These are phyloP conservation scores for Enchytraeus crypticus DNA, from an alignment of 2,888 invertebrate species.

Conservation along the genomic window DNA sequence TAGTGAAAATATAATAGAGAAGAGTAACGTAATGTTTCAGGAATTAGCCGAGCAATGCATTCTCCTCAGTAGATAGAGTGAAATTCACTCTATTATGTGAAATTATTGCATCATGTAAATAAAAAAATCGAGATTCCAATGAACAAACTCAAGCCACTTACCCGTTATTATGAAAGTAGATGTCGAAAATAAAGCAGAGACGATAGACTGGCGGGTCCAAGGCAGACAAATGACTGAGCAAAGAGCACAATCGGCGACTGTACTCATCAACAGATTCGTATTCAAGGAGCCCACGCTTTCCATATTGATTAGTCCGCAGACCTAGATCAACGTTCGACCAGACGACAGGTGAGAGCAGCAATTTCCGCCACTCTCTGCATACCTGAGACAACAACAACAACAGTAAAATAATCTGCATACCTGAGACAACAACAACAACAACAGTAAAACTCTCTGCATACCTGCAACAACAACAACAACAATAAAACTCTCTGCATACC, in stretches of 20 bases:
- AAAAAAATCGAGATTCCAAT: not conserved
- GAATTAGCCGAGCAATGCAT: too few species aligned
- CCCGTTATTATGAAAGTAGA: slow-evolving; percentile 21
- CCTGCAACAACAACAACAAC: too few species aligned
- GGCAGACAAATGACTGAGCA: slow-evolving; percentile 31
- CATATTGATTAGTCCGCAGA: slow-evolving; percentile 38
- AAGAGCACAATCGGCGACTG: slow-evolving; percentile 35
- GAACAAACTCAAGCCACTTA: not conserved
- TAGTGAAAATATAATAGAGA: not conserved
- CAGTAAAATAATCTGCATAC: too few species aligned
- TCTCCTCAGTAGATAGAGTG: too few species aligned
- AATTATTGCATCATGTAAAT: too few species aligned
- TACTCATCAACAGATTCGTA: slow-evolving; percentile 37
- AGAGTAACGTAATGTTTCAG: not conserved
- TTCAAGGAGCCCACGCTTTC: too few species aligned
- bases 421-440: too few species aligned
- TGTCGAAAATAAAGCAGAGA: slow-evolving; percentile 44
- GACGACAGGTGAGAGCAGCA: slow-evolving; percentile 33
- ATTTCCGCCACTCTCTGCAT: slow-evolving; percentile 34
- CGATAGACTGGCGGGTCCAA: slow-evolving; percentile 34
- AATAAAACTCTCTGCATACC: slow-evolving; percentile 34
- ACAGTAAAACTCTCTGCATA: slow-evolving; percentile 36
- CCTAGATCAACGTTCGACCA: slow-evolving; percentile 41
- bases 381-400: too few species aligned
- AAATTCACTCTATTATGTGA: too few species aligned